Evolutionary conservation across 2,113 vertebrate genomes (phyloP).

Genomic region (Varanus komodoensis): DNA sequence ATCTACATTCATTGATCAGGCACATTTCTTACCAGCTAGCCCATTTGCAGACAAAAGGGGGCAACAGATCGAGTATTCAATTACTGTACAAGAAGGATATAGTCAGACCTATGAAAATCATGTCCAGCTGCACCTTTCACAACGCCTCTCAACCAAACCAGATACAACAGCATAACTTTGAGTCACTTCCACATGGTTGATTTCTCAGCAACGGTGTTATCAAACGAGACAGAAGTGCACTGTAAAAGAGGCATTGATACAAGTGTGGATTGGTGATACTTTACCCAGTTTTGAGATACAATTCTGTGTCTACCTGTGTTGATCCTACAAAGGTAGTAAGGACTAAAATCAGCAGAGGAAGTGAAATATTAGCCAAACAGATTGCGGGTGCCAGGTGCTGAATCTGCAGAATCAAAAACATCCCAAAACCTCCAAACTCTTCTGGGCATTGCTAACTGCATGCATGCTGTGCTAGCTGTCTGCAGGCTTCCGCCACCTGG

Average conservation of each 20-base stretch:
- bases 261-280: not conserved
- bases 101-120: not conserved
- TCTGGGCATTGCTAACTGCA: not conserved
- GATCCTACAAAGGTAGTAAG: no score
- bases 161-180: not conserved
- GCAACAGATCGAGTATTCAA: slow-evolving; percentile 18
- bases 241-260: not conserved
- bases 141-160: not conserved
- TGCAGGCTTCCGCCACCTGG: not conserved
- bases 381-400: not conserved
- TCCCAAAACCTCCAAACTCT: not conserved
- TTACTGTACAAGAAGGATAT: not conserved
- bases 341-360: not conserved
- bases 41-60: slow-evolving; percentile 47
- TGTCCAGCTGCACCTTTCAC: not conserved
- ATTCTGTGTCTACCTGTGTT: not conserved
- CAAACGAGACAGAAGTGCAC: not conserved
- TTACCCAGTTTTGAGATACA: not conserved
- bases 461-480: not conserved
- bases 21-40: slow-evolving; percentile 46
- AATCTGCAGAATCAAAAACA: not conserved
- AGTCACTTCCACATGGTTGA: not conserved
- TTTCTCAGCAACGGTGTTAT: not conserved
- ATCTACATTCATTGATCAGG: slow-evolving; percentile 51
- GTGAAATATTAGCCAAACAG: not conserved